A percentile compares a stretch with the other conserved stretches of the same genome.
Evolutionary conservation across 1,140 invertebrate genomes (phyloP).

Genomic region (Chironomus striatipennis): DNA sequence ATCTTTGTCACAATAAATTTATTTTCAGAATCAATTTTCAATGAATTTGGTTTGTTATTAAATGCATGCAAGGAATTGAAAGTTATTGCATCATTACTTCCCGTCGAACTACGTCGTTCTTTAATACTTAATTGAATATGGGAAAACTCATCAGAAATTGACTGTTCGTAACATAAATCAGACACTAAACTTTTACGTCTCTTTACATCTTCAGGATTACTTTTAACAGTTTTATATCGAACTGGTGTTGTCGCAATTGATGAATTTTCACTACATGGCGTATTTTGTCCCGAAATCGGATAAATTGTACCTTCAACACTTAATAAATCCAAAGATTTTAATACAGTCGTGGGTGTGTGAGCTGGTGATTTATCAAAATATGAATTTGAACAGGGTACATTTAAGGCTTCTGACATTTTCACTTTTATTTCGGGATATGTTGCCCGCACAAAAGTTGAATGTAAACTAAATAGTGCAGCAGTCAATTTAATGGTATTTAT

Average conservation of each 20-base stretch:
- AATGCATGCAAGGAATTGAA: not conserved
- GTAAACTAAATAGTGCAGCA: not conserved
- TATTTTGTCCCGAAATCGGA: not conserved
- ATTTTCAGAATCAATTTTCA: not conserved
- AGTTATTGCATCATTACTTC: not conserved
- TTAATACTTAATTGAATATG: not conserved
- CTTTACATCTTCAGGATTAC: not conserved
- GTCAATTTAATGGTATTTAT: not conserved
- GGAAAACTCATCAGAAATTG: constrained; percentile 17
- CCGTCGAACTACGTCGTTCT: not conserved
- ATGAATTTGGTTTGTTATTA: not conserved
- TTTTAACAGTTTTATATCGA: not conserved
- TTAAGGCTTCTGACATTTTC: not conserved
- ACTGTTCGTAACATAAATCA: not conserved
- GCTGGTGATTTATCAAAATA: constrained; percentile 4
- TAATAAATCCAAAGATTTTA: constrained; percentile 5
- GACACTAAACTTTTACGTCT: not conserved
- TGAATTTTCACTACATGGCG: not conserved
- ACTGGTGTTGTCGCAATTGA: not conserved
- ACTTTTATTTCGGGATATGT: not conserved
- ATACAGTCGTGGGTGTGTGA: not conserved
- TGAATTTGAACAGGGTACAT: not conserved
- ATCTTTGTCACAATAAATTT: constrained; percentile 10
- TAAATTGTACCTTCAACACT: not conserved
- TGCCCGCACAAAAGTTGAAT: not conserved